phyloP scores from a whole-genome alignment of 2,888 invertebrate genomes.

The Diogma glabrata region DNA sequence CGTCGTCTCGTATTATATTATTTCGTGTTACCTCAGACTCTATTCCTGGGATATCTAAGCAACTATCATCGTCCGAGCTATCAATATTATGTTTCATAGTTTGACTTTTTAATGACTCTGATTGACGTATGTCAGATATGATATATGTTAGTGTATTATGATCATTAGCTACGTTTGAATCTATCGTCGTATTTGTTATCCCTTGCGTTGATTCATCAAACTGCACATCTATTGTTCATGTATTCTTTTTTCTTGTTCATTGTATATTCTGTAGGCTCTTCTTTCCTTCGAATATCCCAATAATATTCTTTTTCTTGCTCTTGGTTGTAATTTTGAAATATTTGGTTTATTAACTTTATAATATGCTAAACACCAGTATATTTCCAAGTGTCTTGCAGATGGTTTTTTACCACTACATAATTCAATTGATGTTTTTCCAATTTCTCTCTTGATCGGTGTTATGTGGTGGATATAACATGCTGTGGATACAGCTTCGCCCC shows the following conservation, averaged over 20 bases:
- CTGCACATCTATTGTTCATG: background rate
- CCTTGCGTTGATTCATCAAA: slow-evolving; percentile 1
- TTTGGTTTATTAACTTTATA: background rate
- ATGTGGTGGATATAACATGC: background rate
- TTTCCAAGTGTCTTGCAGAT: background rate
- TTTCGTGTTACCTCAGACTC: background rate
- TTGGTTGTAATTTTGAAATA: no score
- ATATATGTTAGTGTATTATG: no score
- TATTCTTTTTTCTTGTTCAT: no score
- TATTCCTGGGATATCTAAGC: background rate
- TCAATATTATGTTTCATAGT: no score
- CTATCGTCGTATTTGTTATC: background rate
- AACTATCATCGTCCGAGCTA: no score
- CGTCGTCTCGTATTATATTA: no score
- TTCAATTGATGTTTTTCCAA: background rate
- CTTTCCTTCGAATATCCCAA: no score
- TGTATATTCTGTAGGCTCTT: no score
- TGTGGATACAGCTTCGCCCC: background rate
- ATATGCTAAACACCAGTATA: background rate
- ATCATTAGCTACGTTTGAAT: background rate
- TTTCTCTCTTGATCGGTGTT: background rate
- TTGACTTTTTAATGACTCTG: background rate
- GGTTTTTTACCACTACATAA: background rate
- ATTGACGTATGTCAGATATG: background rate
- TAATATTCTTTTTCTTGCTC: no score